These are phyloP conservation scores for Taphrorychus bicolor DNA, from an alignment of 2,888 invertebrate genomes.

Conservation along the genomic window DNA sequence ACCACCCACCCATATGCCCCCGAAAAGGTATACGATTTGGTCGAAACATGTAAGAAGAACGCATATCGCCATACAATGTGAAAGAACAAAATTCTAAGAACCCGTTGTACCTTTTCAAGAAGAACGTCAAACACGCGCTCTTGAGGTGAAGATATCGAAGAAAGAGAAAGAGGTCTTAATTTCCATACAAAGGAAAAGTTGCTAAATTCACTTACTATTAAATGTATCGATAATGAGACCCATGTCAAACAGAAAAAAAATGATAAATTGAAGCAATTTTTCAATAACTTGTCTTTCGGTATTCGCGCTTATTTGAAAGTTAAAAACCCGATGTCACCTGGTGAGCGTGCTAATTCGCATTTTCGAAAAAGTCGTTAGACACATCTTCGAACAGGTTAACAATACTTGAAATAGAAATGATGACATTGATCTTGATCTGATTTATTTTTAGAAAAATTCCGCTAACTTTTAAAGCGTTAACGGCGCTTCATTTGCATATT, in stretches of 20 bases:
- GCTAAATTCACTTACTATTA: neutral
- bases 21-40: too few species aligned
- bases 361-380: neutral
- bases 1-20: too few species aligned
- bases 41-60: too few species aligned
- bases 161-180: neutral
- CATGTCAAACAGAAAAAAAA: neutral
- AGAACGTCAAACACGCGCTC: too few species aligned
- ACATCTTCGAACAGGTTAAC: neutral
- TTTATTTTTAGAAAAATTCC: neutral
- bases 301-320: too few species aligned
- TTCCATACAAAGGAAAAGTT: neutral
- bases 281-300: neutral
- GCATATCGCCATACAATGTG: too few species aligned
- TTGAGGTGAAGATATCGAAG: too few species aligned
- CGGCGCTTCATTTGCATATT: neutral
- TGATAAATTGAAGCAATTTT: neutral
- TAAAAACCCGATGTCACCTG: neutral
- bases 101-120: too few species aligned
- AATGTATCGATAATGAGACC: neutral
- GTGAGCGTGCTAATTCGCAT: neutral
- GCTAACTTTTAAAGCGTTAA: neutral
- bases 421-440: neutral
- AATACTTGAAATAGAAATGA: neutral
- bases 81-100: too few species aligned